These are phyloP conservation scores for Tinea semifulvella DNA, from an alignment of 2,888 invertebrate species.

Conservation along the genomic window DNA sequence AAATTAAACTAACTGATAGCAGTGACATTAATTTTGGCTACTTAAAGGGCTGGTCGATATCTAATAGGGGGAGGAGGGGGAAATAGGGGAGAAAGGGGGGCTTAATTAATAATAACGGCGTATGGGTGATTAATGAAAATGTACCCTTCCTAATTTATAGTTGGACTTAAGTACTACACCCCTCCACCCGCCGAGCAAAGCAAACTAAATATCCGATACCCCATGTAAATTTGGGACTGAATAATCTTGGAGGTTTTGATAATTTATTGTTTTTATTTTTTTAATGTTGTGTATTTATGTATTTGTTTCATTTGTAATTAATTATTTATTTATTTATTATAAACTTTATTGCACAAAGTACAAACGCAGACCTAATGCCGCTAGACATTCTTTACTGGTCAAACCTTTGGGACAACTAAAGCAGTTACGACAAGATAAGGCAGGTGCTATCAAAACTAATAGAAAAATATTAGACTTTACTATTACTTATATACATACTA, in stretches of 20 bases:
- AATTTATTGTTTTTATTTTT: constrained; percentile 1
- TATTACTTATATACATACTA: too few species aligned
- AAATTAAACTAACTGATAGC: constrained; percentile 1
- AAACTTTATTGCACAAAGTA: too few species aligned
- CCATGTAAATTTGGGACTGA: constrained; percentile 34
- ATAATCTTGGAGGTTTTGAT: constrained; percentile 34
- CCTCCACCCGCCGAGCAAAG: constrained; percentile 50
- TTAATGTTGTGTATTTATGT: neutral
- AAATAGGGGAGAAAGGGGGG: constrained; percentile 40
- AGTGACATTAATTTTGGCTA: neutral
- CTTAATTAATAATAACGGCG: constrained; percentile 68
- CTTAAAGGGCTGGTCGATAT: constrained; percentile 42
- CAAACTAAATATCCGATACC: constrained; percentile 68
- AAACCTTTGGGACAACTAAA: too few species aligned
- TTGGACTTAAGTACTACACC: constrained; percentile 61
- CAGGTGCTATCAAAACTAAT: too few species aligned
- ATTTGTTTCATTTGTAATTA: too few species aligned
- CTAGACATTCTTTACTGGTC: too few species aligned
- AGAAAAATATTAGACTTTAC: too few species aligned
- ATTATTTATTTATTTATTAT: too few species aligned
- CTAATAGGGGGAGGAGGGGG: constrained; percentile 36
- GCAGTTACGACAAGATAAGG: too few species aligned
- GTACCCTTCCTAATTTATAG: constrained; percentile 68
- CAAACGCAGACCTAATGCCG: too few species aligned
- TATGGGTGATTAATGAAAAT: constrained; percentile 68